Evolutionary conservation across 2,888 invertebrate species (phyloP), one percentile per base, ranked within the genome.

Genomic region (Drosophila pseudotalamancana): DNA sequence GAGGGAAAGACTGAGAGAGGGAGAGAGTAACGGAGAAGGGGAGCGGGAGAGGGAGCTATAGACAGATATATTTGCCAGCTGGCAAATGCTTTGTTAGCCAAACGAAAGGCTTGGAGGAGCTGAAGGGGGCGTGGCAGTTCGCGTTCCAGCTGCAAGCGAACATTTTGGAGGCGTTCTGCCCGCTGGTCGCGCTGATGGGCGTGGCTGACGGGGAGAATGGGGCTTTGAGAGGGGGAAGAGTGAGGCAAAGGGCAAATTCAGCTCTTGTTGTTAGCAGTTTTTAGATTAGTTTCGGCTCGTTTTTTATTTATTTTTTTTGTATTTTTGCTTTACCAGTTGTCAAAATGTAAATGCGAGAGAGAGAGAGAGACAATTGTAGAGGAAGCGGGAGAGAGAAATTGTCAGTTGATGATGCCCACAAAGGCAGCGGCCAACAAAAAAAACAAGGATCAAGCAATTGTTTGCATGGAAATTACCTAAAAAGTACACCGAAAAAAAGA

Each of bases 221-320:
- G 3, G 6, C 6, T n/a, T n/a, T n/a, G n/a, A 21, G 23, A 6
- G 8, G n/a, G 4, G 21, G 6, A 21, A 2, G 11, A 3, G 1
- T 2, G 3, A 4, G 35, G 31, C 0, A 1, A 1, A 2, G 6
- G 14, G 16, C 3, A 11, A 37, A 45, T n/a, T n/a, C 42, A 46
- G 66, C 53, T 68, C 70, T 77, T 73, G 81, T 78, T 87, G 82
- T 83, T 81, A 71, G 82, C 73, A 81, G 82, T 83, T 83, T 87
- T 80, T 83, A 81, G 87, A 83, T 83, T 83, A 85, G 83, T 87
- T 83, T 87, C n/a, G 83, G 82, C 85, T 85, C n/a, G n/a, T n/a
- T n/a, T n/a, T n/a, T n/a, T n/a, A n/a, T n/a, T n/a, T n/a, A 75
- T 72, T 80, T 76, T 19, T 11, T 25, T 42, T 35, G 31, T 50